Base-by-base conservation (phyloP, 2,797 vertebrate genomes). In the Epinephelus malabaricus region DNA sequence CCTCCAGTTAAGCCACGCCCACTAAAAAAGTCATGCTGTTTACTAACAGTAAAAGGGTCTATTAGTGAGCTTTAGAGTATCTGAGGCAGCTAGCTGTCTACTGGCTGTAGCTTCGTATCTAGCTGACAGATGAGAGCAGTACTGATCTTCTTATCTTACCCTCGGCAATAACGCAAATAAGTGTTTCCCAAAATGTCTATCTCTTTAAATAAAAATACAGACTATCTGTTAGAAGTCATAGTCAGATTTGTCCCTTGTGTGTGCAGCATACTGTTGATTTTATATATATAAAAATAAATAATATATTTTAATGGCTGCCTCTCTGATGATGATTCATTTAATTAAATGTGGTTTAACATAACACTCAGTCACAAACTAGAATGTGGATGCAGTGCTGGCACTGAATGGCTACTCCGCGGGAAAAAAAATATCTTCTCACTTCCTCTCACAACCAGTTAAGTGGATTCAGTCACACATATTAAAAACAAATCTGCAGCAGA, bases 391-490 rank as follows among this genome's bases (percentile, higher is more conserved):
- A 18, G 30, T 6, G n/a, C 50, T 7, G n/a, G 40, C 30, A 15
- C 47, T 74, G 59, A 79, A 53, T 65, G 62, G 38, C 79, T 23
- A 73, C 78, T 74, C 54, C 46, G 40, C 25, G 46, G 71, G 53
- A 63, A 54, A 73, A 47, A 47, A 47, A 47, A 9, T 15, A 3
- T 64, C 68, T 46, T 23, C 60, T 80, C 70, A 47, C 56, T 69
- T 71, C 71, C 66, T 83, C 55, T 67, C 40, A 58, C 78, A 21
- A 38, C 43, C 73, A 51, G 80, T 91, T 88, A 94, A 95, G 88
- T 92, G 86, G 87, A 89, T 92, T 88, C 88, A 90, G 88, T 94
- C 93, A 94, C 84, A 92, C 84, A 84, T 88, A 92, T 94, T 94
- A 94, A 93, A 93, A 93, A 88, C 86, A 91, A 93, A 91, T 91